A percentile compares a stretch with the other conserved stretches of the same genome.
phyloP scores from a whole-genome alignment of 2,888 invertebrate genomes.

The Tryphoninae sp. region DNA sequence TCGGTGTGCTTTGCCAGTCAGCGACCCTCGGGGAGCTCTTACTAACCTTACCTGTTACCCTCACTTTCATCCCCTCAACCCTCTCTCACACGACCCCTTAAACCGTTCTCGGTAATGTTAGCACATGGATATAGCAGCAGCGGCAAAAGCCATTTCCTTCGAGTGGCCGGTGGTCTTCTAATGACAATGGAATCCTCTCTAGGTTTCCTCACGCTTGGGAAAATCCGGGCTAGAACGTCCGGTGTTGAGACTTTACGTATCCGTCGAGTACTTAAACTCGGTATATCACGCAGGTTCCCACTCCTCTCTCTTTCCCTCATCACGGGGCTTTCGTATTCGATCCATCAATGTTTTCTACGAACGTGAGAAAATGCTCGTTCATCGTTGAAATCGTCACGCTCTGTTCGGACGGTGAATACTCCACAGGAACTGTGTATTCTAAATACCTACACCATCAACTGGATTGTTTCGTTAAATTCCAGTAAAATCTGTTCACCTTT shows the following conservation, averaged over 20 bases:
- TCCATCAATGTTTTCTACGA: slow-evolving; percentile 23
- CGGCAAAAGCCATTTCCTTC: slow-evolving; percentile 15
- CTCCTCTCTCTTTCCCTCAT: not conserved
- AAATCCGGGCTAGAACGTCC: slow-evolving; percentile 23
- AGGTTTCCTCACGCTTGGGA: slow-evolving; percentile 13
- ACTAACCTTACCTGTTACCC: slow-evolving; percentile 49
- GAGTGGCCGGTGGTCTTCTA: slow-evolving; percentile 39
- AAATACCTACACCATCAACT: no score
- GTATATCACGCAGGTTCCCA: not conserved
- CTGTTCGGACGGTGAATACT: not conserved
- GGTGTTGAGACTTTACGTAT: slow-evolving; percentile 20
- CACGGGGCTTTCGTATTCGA: not conserved
- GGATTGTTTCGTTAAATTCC: no score
- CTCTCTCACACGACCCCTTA: not conserved
- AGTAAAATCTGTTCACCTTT: no score
- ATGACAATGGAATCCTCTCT: slow-evolving; percentile 43
- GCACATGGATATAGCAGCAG: slow-evolving; percentile 23
- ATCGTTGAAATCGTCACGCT: not conserved
- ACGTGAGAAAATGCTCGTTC: slow-evolving; percentile 8
- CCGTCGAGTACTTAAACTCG: slow-evolving; percentile 1
- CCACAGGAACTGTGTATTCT: no score
- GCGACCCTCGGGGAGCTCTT: slow-evolving; percentile 51
- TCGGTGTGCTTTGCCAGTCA: slow-evolving; percentile 54
- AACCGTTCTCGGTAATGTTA: slow-evolving; percentile 35
- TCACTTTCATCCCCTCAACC: slow-evolving; percentile 17